Evolutionary conservation across 2,113 vertebrate genomes (phyloP).

Genomic region (Bufo bufo): DNA sequence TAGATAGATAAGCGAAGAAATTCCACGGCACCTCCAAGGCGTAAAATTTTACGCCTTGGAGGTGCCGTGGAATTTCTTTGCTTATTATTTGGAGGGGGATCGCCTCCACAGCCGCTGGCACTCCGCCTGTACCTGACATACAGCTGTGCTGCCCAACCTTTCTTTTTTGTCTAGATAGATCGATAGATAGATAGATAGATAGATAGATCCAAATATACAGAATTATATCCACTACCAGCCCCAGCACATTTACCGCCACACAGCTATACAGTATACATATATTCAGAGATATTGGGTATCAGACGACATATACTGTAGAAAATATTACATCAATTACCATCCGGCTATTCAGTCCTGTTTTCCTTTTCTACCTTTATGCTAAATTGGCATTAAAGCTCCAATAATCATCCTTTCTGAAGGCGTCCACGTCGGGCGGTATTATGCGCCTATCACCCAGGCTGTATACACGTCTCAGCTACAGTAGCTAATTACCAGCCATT

Average conservation of each 20-base stretch:
- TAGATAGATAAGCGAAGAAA: no score
- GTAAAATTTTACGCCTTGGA: no score
- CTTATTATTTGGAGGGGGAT: no score
- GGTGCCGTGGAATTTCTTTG: no score
- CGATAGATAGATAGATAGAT: background rate
- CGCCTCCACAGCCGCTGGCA: no score
- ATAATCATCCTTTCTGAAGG: background rate
- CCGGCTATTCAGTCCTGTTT: background rate
- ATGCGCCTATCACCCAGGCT: background rate
- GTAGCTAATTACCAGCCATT: slow-evolving; percentile 22
- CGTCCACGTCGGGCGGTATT: background rate
- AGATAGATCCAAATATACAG: background rate
- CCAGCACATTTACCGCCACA: no score
- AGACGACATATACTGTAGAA: background rate
- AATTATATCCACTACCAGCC: background rate
- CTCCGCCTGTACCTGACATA: no score
- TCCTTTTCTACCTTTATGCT: background rate
- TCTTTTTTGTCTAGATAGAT: no score
- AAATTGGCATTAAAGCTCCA: background rate
- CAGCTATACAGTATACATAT: background rate
- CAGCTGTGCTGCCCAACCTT: no score
- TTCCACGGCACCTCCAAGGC: no score
- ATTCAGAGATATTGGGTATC: background rate
- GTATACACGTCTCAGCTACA: background rate
- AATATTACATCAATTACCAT: background rate